phyloP scores from a whole-genome alignment of 2,888 invertebrate genomes.

The Tetramorium bicarinatum region DNA sequence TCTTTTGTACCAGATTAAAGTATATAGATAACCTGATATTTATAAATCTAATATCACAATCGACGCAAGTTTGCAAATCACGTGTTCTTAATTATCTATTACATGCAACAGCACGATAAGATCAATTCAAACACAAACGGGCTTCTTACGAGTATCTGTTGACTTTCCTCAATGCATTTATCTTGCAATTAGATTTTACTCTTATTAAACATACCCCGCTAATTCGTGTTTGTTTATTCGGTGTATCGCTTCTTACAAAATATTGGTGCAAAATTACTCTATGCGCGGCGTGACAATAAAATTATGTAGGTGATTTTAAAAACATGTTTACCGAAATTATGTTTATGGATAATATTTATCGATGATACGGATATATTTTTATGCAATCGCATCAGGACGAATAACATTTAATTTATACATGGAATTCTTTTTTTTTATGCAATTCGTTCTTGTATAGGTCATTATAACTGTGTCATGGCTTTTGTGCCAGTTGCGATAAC shows the following conservation, averaged over 20 bases:
- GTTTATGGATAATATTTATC: slow-evolving; percentile 28
- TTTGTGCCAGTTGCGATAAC: slow-evolving; percentile 47
- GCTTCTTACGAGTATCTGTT: neutral
- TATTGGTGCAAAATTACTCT: neutral
- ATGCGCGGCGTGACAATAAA: neutral
- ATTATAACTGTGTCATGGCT: slow-evolving; percentile 47
- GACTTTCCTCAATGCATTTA: neutral
- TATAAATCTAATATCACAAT: slow-evolving; percentile 10
- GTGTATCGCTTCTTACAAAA: neutral
- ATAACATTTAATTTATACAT: slow-evolving; percentile 4
- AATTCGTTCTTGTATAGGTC: neutral
- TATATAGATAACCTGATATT: neutral
- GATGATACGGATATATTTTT: neutral
- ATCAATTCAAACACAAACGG: neutral
- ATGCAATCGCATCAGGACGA: neutral
- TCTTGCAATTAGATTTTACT: neutral
- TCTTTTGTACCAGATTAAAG: slow-evolving; percentile 14
- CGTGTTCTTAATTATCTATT: neutral
- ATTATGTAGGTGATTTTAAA: neutral
- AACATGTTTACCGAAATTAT: slow-evolving; percentile 32
- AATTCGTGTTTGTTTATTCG: neutral
- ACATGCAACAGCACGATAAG: neutral
- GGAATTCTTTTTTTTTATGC: neutral
- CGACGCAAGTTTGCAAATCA: neutral
- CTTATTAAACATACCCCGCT: neutral